phyloP scores from a whole-genome alignment of 2,888 invertebrate species.

The Oithona nana region DNA sequence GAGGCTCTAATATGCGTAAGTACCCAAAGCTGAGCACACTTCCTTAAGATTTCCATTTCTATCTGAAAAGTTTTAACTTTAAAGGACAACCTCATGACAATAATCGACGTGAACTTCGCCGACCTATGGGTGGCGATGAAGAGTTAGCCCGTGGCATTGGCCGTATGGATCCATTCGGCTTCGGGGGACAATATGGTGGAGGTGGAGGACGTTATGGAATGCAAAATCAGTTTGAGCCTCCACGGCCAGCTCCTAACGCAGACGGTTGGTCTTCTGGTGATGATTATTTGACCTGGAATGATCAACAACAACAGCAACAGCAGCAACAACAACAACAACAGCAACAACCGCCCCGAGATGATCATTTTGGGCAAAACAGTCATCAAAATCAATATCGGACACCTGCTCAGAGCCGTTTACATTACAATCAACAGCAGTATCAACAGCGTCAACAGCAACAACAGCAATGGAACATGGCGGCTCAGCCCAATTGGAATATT shows the following conservation, averaged over 20 bases:
- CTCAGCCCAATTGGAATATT: not conserved
- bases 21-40: not conserved
- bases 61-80: not conserved
- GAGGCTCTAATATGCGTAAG: not conserved
- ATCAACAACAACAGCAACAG: not conserved
- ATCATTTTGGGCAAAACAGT: no score
- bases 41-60: not conserved
- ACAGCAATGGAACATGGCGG: not conserved
- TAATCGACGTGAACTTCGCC: not conserved
- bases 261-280: slow-evolving; percentile 11
- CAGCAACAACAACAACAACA: not conserved
- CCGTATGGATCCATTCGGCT: not conserved
- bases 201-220: not conserved
- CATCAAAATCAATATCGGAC: no score
- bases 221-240: not conserved
- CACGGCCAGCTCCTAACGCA: slow-evolving; percentile 3
- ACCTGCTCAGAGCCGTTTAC: not conserved
- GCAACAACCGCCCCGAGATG: no score
- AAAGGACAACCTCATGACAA: not conserved
- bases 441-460: not conserved
- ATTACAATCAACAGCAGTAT: not conserved
- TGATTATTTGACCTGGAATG: not conserved
- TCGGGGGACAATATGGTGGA: not conserved
- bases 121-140: not conserved
- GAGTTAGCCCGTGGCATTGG: not conserved